Conservation (phyloP, 1,140 invertebrate species). For the honey bee (Apis mellifera) region DNA sequence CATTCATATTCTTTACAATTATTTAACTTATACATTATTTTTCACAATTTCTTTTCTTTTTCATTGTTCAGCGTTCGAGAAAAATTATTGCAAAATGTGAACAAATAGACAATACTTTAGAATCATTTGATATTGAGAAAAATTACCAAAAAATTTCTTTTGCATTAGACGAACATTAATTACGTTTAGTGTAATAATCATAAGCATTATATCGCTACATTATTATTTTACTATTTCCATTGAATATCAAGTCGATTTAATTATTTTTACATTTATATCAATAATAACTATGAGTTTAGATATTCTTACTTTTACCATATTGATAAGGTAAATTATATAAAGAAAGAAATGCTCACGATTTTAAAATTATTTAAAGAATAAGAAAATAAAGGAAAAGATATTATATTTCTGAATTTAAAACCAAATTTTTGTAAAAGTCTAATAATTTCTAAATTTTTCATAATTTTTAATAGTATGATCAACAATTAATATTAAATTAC, state of each 20-base stretch:
- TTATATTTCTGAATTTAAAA: background rate
- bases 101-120: background rate
- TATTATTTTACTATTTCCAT: background rate
- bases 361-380: background rate
- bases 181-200: background rate
- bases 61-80: background rate
- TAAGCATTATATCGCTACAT: rapidly evolving
- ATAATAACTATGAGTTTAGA: background rate
- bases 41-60: too few species aligned
- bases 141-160: background rate
- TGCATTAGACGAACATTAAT: background rate
- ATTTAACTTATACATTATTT: too few species aligned
- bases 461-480: too few species aligned
- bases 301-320: background rate
- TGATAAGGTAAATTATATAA: background rate
- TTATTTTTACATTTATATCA: background rate
- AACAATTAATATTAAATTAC: too few species aligned
- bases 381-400: background rate
- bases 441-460: background rate
- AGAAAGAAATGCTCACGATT: background rate
- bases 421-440: background rate
- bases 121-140: background rate
- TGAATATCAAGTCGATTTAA: background rate
- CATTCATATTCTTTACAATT: too few species aligned
- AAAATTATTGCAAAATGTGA: background rate